phyloP scores from a whole-genome alignment of 2,113 vertebrate species.

The Benitochromis conjunctus region DNA sequence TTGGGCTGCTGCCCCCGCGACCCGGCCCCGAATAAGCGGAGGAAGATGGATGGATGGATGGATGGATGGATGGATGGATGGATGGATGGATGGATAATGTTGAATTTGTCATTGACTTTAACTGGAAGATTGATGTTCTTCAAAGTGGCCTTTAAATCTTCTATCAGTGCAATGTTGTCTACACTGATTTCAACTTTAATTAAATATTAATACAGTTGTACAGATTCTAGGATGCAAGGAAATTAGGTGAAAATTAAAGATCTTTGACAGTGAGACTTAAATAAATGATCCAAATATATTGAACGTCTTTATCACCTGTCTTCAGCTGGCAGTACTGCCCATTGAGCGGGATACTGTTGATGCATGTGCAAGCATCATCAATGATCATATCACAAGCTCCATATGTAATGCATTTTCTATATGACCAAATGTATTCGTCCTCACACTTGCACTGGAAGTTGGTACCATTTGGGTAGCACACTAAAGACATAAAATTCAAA shows the following conservation, averaged over 20 bases:
- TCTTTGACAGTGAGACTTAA: neutral
- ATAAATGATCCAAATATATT: neutral
- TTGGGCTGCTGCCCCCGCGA: too few relatives aligned
- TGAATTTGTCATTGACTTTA: neutral
- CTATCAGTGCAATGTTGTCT: neutral
- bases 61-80: too few relatives aligned
- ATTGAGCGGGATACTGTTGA: slow-evolving; percentile 41
- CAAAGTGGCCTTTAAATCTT: neutral
- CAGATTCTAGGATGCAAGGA: neutral
- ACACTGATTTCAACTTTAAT: neutral
- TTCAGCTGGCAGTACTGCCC: slow-evolving; percentile 51
- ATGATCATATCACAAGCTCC: slow-evolving; percentile 35
- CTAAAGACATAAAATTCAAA: slow-evolving; percentile 4
- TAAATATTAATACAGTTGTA: neutral
- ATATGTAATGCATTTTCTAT: slow-evolving; percentile 33
- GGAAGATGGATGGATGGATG: too few relatives aligned
- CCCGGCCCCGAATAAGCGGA: too few relatives aligned
- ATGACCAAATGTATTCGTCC: slow-evolving; percentile 52
- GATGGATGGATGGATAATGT: too few relatives aligned
- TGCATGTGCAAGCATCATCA: slow-evolving; percentile 49
- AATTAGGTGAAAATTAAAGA: neutral
- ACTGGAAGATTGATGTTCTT: neutral
- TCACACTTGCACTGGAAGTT: slow-evolving; percentile 63
- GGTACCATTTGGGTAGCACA: slow-evolving; percentile 33
- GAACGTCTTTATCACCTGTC: neutral